Evolutionary conservation across 2,888 invertebrate genomes (phyloP), one percentile per base, ranked within the genome.

Genomic region (Hipparchia sbordonii): DNA sequence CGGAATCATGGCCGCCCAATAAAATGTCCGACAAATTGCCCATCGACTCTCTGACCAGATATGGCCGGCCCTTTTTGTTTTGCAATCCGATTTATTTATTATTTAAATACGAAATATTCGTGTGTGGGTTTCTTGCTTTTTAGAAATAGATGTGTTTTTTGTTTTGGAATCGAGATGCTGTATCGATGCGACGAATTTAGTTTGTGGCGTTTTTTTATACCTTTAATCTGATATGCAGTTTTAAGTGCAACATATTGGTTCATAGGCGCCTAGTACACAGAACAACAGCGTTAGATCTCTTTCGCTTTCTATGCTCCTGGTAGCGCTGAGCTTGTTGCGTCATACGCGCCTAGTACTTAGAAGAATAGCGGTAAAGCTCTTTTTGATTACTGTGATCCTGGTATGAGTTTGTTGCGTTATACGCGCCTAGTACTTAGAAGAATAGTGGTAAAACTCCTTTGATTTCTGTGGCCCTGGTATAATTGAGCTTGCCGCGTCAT

Each of bases 1-100:
- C 65, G 71, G 74, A 70, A 75, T 67, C 77, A 70, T 63, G 70
- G 71, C 72, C 72, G 65, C 72, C 72, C 77, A 78, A 81, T 84
- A 83, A 84, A 83, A 77, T 76, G 78, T 76, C 76, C 76, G 80
- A 82, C 78, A 80, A 78, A 83, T 81, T 79, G 78, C 73, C 79
- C 77, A 77, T 77, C 74, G 74, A 56, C 70, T 45, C 54, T 10
- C 70, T 67, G 60, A 62, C 74, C 74, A 74, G 76, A 77, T 78
- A 78, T 77, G 76, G 76, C 78, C 71, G 72, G 63, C 66, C 72
- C 75, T 73, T 74, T 75, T 76, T 76, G 74, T 77, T 78, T 77
- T 71, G 73, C 71, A 73, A 75, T 76, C 62, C 79, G 73, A 78
- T 75, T 77, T 79, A 77, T 78, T 78, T 78, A 77, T 76, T 76